Conservation (phyloP, 1,140 invertebrate genomes). For the Phthorimaea operculella region DNA sequence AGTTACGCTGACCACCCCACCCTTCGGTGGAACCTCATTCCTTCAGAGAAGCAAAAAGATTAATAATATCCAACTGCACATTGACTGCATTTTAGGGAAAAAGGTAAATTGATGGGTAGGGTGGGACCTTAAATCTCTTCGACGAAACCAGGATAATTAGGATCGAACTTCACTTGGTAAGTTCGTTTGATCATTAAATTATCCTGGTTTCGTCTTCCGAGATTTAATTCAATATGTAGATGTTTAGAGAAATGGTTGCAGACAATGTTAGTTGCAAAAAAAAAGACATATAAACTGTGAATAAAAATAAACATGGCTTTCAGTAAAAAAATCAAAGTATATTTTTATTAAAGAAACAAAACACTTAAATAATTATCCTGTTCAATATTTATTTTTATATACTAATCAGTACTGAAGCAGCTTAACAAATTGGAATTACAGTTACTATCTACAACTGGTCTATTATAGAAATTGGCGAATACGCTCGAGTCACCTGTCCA, state of each 20-base stretch:
- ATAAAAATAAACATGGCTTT: not conserved
- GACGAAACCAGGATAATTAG: too few species aligned
- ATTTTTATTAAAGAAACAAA: not conserved
- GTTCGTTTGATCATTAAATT: constrained; percentile 4
- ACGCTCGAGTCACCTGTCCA: too few species aligned
- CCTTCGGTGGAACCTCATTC: too few species aligned
- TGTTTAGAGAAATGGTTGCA: not conserved
- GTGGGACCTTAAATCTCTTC: too few species aligned
- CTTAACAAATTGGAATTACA: too few species aligned
- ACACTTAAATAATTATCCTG: not conserved
- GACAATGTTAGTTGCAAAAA: not conserved
- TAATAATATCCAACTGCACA: too few species aligned
- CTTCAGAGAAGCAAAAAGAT: too few species aligned
- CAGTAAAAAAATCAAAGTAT: not conserved
- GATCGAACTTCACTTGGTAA: constrained; percentile 5
- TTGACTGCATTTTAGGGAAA: too few species aligned
- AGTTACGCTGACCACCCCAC: too few species aligned
- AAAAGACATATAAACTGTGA: not conserved
- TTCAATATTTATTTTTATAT: not conserved
- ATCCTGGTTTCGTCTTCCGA: not conserved
- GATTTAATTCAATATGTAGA: constrained; percentile 3
- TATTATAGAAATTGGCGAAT: too few species aligned
- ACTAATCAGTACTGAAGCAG: not conserved
- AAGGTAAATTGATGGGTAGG: too few species aligned
- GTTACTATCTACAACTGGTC: too few species aligned